Evolutionary conservation across 2,888 invertebrate species (phyloP), one percentile per base, ranked within the genome.

Genomic region (Callyntrura guangdongensis): DNA sequence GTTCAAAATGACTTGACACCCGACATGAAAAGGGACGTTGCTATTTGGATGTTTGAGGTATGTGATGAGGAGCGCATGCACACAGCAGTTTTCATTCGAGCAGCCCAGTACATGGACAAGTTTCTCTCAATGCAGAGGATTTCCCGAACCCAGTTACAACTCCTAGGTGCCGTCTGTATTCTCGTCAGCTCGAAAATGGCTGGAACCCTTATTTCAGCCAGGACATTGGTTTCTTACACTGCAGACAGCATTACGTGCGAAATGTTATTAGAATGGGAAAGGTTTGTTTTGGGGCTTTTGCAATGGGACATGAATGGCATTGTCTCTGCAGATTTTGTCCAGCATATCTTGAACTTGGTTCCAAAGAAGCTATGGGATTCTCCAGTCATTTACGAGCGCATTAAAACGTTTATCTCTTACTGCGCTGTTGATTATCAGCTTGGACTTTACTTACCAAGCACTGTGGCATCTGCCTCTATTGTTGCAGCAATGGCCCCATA

Each of bases 21-120:
- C 89, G 96, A 97, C 94, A 99, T 98, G 98, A 96, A 98, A 95
- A 97, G 97, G 95, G 97, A 98, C 95, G 98, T 99, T 94, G 97
- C 98, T 94, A 97, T 98, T 95, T 99, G 99, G 99, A 98, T 99
- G 99, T 97, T 98, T 95, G 99, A 99, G 97, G 99, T 99, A 94
- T 99, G 98, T 95, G 98, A 98, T 95, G 98, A 98, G 95, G 97
- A 98, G 95, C 97, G 97, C 94, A 98, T 98, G 95, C 98, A 98
- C 95, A 98, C 98, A 95, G 98, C 98, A 95, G 98, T 99, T 93
- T 99, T 99, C 95, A 97, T 98, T 67, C 96, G 99, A 95, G 98
- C 99, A 86, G 97, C 99, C 95, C 98, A 98, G 95, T 98, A 98
- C 95, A 96, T 99, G 96, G 99, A 99, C 96, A 97, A 99, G 95